Base-by-base conservation (phyloP, 2,113 vertebrate species). In the Dromaius novaehollandiae region DNA sequence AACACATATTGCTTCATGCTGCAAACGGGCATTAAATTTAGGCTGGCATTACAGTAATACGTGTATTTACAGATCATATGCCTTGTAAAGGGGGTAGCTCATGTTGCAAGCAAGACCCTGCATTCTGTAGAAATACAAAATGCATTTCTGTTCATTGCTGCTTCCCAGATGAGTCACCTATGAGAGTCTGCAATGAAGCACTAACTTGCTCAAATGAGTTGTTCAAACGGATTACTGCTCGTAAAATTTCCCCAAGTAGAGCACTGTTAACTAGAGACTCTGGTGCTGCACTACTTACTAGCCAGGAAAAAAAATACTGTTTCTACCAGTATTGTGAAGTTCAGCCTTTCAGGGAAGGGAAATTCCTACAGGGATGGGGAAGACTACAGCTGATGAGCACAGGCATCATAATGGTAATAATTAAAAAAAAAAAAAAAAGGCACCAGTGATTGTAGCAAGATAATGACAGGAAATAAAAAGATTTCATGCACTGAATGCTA, bases 341-440 rank as follows among this genome's bases (percentile, higher is more conserved):
- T 93, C 93, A 93, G 91, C 95, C 88, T 95, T 88, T 66, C 71
- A 90, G 79, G 68, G 82, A 73, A 96, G 68, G 34, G 55, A 68
- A 86, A 93, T 75, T 68, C 93, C 92, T 92, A 24, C 21, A 19
- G 90, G 86, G 88, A 92, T 3, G 7, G 68, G 82, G 77, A 94
- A 88, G 90, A 92, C 68, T 91, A 63, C 82, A 93, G 85, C 88
- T 96, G 96, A 96, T 88, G 90, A 96, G 90, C 90, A 95, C 76
- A 92, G 87, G 82, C 88, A 90, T 66, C 91, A 91, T 96, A 94
- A 96, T 77, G 86, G 95, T 96, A 70, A 30, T n/a, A 21, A 28
- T 46, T 10, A 42, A 46, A 70, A 30, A 24, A 21, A 28, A 34
- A 42, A 42, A 46, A 94, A 94, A 93, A 74, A 91, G 88, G 87